phyloP scores from a whole-genome alignment of 2,888 invertebrate species.

The Euzophera pinguis region DNA sequence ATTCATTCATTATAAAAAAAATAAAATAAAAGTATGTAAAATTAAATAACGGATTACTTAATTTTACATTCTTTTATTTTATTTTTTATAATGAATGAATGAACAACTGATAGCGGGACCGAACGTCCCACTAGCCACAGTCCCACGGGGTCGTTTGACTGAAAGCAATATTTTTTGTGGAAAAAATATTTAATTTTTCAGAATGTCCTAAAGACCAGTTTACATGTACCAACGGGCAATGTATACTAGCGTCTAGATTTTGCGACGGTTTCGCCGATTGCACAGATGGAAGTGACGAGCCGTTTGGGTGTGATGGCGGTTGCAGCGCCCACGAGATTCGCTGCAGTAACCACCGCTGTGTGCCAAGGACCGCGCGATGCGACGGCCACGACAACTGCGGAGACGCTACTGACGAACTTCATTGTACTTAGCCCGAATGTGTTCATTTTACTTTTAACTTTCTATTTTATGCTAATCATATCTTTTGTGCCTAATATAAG shows the following conservation, averaged over 20 bases:
- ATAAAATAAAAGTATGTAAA: too few species aligned
- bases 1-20: too few species aligned
- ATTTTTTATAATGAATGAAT: too few species aligned
- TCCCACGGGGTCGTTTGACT: too few species aligned
- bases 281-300: slow-evolving; percentile 85
- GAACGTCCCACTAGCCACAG: too few species aligned
- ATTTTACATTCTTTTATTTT: too few species aligned
- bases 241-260: slow-evolving; percentile 82
- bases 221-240: slow-evolving; percentile 82
- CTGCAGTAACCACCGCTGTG: slow-evolving; percentile 80
- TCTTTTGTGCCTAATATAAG: too few species aligned
- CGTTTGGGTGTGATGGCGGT: slow-evolving; percentile 72
- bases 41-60: too few species aligned
- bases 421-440: slow-evolving; percentile 38
- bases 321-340: slow-evolving; percentile 75
- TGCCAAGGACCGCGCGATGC: slow-evolving; percentile 80
- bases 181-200: slow-evolving; percentile 35
- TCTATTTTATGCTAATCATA: neutral
- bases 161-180: too few species aligned
- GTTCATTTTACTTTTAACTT: slow-evolving; percentile 21
- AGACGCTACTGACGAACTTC: slow-evolving; percentile 84
- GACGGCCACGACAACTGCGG: slow-evolving; percentile 83
- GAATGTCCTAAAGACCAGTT: slow-evolving; percentile 71
- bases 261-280: slow-evolving; percentile 86
- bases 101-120: too few species aligned